phyloP scores from a whole-genome alignment of 2,113 vertebrate species.

The Equus przewalskii region DNA sequence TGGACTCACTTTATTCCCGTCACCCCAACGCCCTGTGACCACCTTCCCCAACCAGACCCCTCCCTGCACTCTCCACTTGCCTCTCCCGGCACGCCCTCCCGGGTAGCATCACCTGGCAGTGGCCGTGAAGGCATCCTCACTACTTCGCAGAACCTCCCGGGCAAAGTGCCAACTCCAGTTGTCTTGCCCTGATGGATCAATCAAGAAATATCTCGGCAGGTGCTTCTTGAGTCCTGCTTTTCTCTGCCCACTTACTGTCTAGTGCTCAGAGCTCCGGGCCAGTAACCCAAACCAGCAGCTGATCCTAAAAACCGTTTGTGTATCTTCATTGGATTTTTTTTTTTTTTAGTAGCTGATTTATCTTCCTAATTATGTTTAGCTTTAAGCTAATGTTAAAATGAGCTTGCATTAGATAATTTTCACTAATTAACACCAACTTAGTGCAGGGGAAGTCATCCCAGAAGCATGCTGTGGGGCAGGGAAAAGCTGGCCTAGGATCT shows the following conservation, averaged over 20 bases:
- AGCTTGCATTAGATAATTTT: slow-evolving; percentile 83
- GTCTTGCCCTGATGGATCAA: background rate
- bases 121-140: background rate
- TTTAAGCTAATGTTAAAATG: slow-evolving; percentile 85
- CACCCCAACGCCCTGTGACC: background rate
- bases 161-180: background rate
- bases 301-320: slow-evolving; percentile 55
- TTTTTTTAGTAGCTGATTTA: slow-evolving; percentile 77
- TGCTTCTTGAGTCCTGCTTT: background rate
- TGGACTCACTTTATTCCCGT: background rate
- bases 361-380: slow-evolving; percentile 83
- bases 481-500: slow-evolving; percentile 71
- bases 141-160: background rate
- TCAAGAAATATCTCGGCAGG: background rate
- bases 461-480: slow-evolving; percentile 57
- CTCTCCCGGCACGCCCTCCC: background rate
- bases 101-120: background rate
- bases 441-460: slow-evolving; percentile 61
- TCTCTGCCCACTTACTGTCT: fast-evolving
- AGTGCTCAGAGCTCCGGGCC: background rate
- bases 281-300: background rate
- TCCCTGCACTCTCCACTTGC: background rate
- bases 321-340: slow-evolving; percentile 62
- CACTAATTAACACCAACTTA: slow-evolving; percentile 82
- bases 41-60: background rate